phyloP scores from a whole-genome alignment of 1,140 invertebrate genomes.

The Neuroterus valhalla region DNA sequence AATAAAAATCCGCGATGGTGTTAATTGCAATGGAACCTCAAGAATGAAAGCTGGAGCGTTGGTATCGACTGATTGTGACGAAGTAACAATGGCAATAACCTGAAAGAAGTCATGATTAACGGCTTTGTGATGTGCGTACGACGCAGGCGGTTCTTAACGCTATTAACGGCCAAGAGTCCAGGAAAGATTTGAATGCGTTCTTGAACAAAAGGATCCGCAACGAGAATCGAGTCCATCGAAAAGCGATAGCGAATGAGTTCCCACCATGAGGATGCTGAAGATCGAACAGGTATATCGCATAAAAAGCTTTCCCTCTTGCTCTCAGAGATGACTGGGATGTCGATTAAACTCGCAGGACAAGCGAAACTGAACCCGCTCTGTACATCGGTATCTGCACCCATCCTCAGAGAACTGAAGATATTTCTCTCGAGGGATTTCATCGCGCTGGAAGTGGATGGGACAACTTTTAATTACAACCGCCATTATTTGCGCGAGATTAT shows the following conservation, averaged over 20 bases:
- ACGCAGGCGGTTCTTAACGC: slow-evolving; percentile 23
- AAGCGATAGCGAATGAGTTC: not conserved
- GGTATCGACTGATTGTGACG: slow-evolving; percentile 32
- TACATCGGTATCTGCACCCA: slow-evolving; percentile 11
- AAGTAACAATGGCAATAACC: slow-evolving; percentile 30
- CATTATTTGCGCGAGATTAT: slow-evolving; percentile 55
- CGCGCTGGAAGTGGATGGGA: slow-evolving; percentile 35
- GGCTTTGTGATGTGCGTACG: slow-evolving; percentile 40
- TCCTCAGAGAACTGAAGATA: not conserved
- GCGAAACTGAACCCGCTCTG: slow-evolving; percentile 24
- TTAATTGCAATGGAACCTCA: slow-evolving; percentile 3
- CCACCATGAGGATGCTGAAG: slow-evolving; percentile 2
- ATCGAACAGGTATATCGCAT: slow-evolving; percentile 16
- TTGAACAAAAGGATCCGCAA: slow-evolving; percentile 10
- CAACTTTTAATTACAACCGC: slow-evolving; percentile 62
- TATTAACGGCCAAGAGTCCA: slow-evolving; percentile 8
- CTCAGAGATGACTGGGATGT: slow-evolving; percentile 23
- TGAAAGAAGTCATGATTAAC: slow-evolving; percentile 46
- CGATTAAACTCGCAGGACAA: slow-evolving; percentile 29
- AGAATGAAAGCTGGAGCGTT: slow-evolving; percentile 3
- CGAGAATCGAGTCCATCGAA: not conserved
- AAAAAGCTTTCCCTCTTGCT: slow-evolving; percentile 8
- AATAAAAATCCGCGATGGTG: not conserved
- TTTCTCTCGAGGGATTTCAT: slow-evolving; percentile 39
- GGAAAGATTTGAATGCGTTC: slow-evolving; percentile 13